These are phyloP conservation scores for Acleris sparsana DNA, from an alignment of 2,888 invertebrate species.

Conservation along the genomic window DNA sequence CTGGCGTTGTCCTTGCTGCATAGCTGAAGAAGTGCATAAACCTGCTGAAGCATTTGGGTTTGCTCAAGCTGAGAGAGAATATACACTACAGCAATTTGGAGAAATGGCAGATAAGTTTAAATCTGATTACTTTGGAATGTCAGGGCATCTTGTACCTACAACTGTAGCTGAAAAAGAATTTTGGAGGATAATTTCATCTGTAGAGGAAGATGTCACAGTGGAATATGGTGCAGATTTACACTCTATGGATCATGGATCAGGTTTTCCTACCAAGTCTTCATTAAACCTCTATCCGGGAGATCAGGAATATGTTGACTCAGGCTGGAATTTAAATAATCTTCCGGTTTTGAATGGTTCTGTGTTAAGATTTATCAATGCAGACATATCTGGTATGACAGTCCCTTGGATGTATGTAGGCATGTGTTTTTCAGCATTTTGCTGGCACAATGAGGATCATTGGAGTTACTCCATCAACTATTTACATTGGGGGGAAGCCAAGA, in stretches of 20 bases:
- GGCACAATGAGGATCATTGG: slow-evolving; percentile 94
- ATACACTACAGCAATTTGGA: slow-evolving; percentile 88
- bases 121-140: slow-evolving; percentile 88
- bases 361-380: slow-evolving; percentile 88
- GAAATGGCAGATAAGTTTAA: slow-evolving; percentile 92
- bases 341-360: slow-evolving; percentile 88
- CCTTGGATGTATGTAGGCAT: slow-evolving; percentile 95
- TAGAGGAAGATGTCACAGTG: slow-evolving; percentile 89
- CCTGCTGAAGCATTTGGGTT: slow-evolving; percentile 90
- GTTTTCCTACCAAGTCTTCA: slow-evolving; percentile 88
- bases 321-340: slow-evolving; percentile 91
- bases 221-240: slow-evolving; percentile 92
- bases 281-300: slow-evolving; percentile 84
- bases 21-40: slow-evolving; percentile 86
- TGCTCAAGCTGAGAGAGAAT: slow-evolving; percentile 88
- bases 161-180: slow-evolving; percentile 88
- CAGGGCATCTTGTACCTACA: slow-evolving; percentile 85
- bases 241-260: slow-evolving; percentile 89
- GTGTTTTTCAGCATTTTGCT: slow-evolving; percentile 92
- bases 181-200: slow-evolving; percentile 89
- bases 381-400: slow-evolving; percentile 89
- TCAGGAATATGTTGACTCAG: slow-evolving; percentile 86
- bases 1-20: slow-evolving; percentile 89
- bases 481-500: slow-evolving; percentile 92
- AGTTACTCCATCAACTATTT: slow-evolving; percentile 92